Conservation (phyloP, 1,140 invertebrate genomes). For the Drosophila kohkoa region DNA sequence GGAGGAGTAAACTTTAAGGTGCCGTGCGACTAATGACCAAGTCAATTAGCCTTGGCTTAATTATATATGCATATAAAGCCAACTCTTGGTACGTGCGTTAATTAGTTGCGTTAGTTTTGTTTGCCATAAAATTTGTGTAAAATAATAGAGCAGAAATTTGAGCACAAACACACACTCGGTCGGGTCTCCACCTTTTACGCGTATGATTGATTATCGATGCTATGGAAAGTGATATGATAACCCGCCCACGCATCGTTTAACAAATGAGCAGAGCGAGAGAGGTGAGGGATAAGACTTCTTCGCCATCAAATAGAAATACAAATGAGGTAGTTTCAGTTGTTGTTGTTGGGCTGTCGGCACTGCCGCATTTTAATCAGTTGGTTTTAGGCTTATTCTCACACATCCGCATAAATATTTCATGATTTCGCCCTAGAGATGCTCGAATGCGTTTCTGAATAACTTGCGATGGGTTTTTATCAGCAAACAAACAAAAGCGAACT, state of each 20-base stretch:
- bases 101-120: slow-evolving; percentile 31
- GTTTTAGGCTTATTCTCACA: slow-evolving; percentile 39
- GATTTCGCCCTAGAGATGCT: slow-evolving; percentile 55
- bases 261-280: slow-evolving; percentile 60
- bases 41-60: slow-evolving; percentile 33
- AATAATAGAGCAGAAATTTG: background rate
- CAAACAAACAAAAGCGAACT: slow-evolving; percentile 40
- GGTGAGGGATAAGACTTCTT: background rate
- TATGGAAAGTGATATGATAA: slow-evolving; percentile 33
- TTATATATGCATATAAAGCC: slow-evolving; percentile 1
- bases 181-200: slow-evolving; percentile 34
- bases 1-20: slow-evolving; percentile 16
- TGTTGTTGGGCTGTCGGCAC: slow-evolving; percentile 36
- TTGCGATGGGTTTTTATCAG: slow-evolving; percentile 41
- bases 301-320: slow-evolving; percentile 47
- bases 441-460: slow-evolving; percentile 44
- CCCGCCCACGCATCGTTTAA: slow-evolving; percentile 66
- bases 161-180: background rate
- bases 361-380: slow-evolving; percentile 70
- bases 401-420: slow-evolving; percentile 79
- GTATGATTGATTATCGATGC: slow-evolving; percentile 76
- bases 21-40: slow-evolving; percentile 25
- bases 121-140: slow-evolving; percentile 26
- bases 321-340: slow-evolving; percentile 59
- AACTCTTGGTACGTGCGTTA: slow-evolving; percentile 14